These are phyloP conservation scores for Chesias legatella DNA, from an alignment of 2,888 invertebrate species.

Conservation along the genomic window DNA sequence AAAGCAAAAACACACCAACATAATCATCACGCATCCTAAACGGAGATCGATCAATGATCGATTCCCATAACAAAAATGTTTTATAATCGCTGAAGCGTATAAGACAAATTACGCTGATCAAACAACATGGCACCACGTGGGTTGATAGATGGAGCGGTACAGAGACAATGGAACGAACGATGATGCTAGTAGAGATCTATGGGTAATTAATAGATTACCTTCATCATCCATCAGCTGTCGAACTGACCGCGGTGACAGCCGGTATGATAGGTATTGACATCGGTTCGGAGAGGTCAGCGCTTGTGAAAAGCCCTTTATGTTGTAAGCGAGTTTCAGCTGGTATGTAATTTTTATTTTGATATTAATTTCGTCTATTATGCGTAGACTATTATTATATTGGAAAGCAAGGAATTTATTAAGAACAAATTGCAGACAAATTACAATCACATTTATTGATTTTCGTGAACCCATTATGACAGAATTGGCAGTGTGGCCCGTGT, in stretches of 20 bases:
- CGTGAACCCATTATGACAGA: slow-evolving; percentile 27
- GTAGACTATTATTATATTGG: no score
- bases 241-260: slow-evolving; percentile 30
- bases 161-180: slow-evolving; percentile 69
- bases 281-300: slow-evolving; percentile 18
- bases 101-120: slow-evolving; percentile 68
- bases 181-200: slow-evolving; percentile 47
- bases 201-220: slow-evolving; percentile 72
- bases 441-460: slow-evolving; percentile 8
- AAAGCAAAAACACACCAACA: slow-evolving; percentile 8
- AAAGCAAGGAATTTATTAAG: no score
- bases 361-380: no score
- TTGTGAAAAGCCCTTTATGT: slow-evolving; percentile 13
- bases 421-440: not conserved
- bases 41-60: slow-evolving; percentile 28
- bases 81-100: slow-evolving; percentile 55
- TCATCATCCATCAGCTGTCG: slow-evolving; percentile 60
- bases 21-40: slow-evolving; percentile 12
- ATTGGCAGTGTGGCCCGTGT: slow-evolving; percentile 26
- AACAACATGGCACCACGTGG: slow-evolving; percentile 68
- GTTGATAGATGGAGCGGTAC: slow-evolving; percentile 66
- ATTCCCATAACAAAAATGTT: slow-evolving; percentile 36
- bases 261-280: slow-evolving; percentile 28
- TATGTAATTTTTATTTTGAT: no score
- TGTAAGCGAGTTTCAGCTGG: not conserved